phyloP scores from a whole-genome alignment of 2,113 vertebrate species.

The Columba janthina region DNA sequence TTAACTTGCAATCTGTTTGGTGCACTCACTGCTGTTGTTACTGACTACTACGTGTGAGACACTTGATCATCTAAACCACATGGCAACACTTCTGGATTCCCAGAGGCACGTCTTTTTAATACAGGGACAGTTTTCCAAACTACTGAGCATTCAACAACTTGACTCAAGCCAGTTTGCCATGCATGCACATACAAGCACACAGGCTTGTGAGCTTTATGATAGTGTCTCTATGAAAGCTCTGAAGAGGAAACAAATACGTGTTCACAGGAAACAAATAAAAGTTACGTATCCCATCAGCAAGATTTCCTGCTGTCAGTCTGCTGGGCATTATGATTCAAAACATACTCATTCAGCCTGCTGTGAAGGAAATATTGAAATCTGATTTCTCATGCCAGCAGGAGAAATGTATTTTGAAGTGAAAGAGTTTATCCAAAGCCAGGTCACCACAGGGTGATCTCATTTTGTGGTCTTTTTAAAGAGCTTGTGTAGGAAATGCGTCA shows the following conservation, averaged over 20 bases:
- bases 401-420: constrained; percentile 27
- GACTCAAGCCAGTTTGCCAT: background rate
- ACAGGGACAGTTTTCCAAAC: background rate
- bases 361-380: background rate
- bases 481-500: background rate
- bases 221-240: background rate
- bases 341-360: background rate
- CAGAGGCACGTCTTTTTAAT: background rate
- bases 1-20: background rate
- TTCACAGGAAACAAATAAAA: background rate
- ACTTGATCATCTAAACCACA: background rate
- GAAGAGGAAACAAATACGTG: background rate
- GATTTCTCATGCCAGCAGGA: background rate
- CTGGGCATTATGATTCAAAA: background rate
- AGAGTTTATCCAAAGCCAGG: background rate
- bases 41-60: background rate
- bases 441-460: background rate
- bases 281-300: background rate
- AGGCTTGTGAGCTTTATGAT: background rate
- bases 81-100: background rate
- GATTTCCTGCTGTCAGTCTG: background rate
- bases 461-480: background rate
- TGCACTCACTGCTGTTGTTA: background rate
- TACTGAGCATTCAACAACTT: background rate
- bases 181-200: background rate